These are phyloP conservation scores for Variabilichromis moorii DNA, from an alignment of 2,113 vertebrate genomes.

Conservation along the genomic window DNA sequence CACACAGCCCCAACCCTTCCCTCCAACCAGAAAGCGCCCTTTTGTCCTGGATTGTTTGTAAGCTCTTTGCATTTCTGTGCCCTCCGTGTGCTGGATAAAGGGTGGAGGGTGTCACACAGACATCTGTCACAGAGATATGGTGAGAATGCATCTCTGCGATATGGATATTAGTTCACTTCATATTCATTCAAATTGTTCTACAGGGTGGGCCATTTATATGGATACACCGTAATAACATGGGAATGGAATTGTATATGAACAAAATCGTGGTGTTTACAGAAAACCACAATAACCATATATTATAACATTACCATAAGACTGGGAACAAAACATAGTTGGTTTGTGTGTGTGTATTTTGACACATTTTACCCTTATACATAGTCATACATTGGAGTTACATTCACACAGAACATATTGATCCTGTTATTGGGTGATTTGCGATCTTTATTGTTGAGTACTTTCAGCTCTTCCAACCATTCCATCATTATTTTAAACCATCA, in stretches of 20 bases:
- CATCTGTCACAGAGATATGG: slow-evolving; percentile 51
- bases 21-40: neutral
- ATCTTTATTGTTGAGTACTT: neutral
- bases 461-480: neutral
- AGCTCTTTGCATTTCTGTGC: slow-evolving; percentile 36
- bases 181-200: slow-evolving; percentile 12
- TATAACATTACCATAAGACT: neutral
- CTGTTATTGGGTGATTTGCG: neutral
- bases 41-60: slow-evolving; percentile 54
- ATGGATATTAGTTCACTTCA: slow-evolving; percentile 42
- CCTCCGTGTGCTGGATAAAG: slow-evolving; percentile 24
- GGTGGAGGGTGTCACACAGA: slow-evolving; percentile 5
- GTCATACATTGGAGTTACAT: neutral
- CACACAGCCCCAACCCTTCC: neutral
- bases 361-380: neutral
- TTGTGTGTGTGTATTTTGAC: neutral
- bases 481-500: neutral
- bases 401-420: neutral
- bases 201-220: neutral
- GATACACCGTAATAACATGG: neutral
- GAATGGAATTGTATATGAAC: neutral
- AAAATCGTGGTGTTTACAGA: neutral
- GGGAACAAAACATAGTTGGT: neutral
- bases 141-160: slow-evolving; percentile 34
- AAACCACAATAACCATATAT: neutral